Evolutionary conservation across 2,888 invertebrate genomes (phyloP).

Genomic region (Nomada fucata): DNA sequence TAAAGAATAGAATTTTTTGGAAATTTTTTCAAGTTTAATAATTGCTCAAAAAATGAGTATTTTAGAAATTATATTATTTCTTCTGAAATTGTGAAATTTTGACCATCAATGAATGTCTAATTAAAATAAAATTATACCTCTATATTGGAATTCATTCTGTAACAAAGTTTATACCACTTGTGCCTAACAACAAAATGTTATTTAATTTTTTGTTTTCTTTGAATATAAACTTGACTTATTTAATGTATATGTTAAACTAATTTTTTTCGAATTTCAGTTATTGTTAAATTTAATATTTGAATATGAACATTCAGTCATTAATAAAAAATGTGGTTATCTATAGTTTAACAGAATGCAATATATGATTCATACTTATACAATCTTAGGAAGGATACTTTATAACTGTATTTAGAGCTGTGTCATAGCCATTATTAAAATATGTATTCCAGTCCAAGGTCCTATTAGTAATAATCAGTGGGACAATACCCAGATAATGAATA

Average conservation of each 20-base stretch:
- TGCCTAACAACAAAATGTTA: not conserved
- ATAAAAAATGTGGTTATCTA: not conserved
- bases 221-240: not conserved
- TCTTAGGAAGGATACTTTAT: conserved; percentile 55
- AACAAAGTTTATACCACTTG: no score
- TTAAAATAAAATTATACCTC: not conserved
- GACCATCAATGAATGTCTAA: not conserved
- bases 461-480: not conserved
- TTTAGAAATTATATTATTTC: not conserved
- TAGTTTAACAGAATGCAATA: conserved; percentile 3
- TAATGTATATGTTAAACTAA: not conserved
- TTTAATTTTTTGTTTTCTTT: not conserved
- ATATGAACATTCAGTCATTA: not conserved
- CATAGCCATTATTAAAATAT: conserved; percentile 65
- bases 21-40: not conserved
- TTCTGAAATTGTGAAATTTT: not conserved
- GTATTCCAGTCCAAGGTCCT: conserved; percentile 28
- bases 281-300: not conserved
- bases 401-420: conserved; percentile 60
- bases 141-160: not conserved
- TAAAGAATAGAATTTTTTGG: not conserved
- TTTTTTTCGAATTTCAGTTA: not conserved
- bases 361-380: conserved; percentile 25
- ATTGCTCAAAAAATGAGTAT: not conserved
- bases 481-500: not conserved